Conservation (phyloP, 2,888 invertebrate species). For the Sinhomidia bicolor region DNA sequence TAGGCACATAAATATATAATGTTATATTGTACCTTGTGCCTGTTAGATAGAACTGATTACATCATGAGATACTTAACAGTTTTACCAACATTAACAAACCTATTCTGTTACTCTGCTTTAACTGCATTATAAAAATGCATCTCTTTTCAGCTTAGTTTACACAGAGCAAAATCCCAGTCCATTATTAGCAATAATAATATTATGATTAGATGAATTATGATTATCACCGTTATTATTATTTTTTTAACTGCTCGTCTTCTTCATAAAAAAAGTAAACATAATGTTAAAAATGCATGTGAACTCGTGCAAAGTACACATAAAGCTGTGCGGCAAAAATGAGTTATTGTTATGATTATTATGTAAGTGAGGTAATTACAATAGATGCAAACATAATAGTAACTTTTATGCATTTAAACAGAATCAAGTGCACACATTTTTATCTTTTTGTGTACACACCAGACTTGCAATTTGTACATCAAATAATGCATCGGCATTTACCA, state of each 20-base stretch:
- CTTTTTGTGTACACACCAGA: not conserved
- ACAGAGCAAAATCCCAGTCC: too few species aligned
- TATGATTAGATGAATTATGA: constrained; percentile 19
- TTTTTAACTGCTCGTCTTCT: not conserved
- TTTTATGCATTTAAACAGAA: not conserved
- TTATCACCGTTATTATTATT: not conserved
- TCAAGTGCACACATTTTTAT: not conserved
- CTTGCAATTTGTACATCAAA: not conserved
- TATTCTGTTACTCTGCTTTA: too few species aligned
- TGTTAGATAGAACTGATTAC: not conserved
- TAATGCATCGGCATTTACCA: not conserved
- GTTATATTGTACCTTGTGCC: not conserved
- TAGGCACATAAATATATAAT: too few species aligned
- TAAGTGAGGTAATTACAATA: not conserved
- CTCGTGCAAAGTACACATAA: not conserved
- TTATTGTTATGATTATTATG: not conserved
- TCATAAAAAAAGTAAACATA: not conserved
- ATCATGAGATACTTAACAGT: constrained; percentile 16
- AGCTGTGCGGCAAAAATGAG: not conserved
- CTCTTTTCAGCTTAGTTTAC: too few species aligned
- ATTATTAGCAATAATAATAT: constrained; percentile 20
- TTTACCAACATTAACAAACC: too few species aligned
- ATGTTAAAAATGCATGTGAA: not conserved
- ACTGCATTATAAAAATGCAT: too few species aligned
- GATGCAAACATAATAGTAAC: not conserved